phyloP scores from a whole-genome alignment of 30 jellyfish, hydroid and myxozoan species.

The Pseudorhiza aurosa region DNA sequence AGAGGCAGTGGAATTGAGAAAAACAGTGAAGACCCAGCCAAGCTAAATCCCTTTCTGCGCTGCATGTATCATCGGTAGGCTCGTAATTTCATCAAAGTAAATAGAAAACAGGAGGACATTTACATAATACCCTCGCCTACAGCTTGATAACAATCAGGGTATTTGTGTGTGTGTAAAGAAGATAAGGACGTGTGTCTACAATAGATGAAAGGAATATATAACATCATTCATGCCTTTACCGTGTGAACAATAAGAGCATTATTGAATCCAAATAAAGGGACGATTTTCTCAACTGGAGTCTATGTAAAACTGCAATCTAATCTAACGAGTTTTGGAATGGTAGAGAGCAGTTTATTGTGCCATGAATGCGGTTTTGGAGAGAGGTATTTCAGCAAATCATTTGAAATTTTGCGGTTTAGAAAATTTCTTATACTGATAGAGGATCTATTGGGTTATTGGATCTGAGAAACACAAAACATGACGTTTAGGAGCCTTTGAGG shows the following conservation, averaged over 20 bases:
- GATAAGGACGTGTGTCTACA: constrained; percentile 42
- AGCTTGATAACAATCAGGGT: constrained; percentile 16
- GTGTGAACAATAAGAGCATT: constrained; percentile 13
- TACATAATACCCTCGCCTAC: constrained; percentile 42
- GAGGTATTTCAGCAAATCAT: not conserved
- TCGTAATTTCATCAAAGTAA: constrained; percentile 17
- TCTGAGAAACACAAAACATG: not conserved
- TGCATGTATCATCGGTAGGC: no score
- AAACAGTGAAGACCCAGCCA: no score
- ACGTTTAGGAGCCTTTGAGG: not conserved
- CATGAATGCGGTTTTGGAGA: not conserved
- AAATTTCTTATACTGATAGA: not conserved
- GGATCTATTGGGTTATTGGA: constrained; percentile 18
- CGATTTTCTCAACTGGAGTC: not conserved
- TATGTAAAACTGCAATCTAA: not conserved
- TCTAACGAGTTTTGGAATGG: not conserved
- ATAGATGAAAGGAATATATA: constrained; percentile 1
- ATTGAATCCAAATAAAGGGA: constrained; percentile 27
- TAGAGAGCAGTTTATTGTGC: not conserved
- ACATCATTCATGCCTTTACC: not conserved
- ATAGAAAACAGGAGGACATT: constrained; percentile 30
- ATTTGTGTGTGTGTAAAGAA: constrained; percentile 23
- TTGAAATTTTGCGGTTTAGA: constrained; percentile 1
- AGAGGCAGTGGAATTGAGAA: no score
- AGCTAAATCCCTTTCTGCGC: no score